Evolutionary conservation across 2,888 invertebrate genomes (phyloP), one percentile per base, ranked within the genome.

Genomic region (Linyphia triangularis): DNA sequence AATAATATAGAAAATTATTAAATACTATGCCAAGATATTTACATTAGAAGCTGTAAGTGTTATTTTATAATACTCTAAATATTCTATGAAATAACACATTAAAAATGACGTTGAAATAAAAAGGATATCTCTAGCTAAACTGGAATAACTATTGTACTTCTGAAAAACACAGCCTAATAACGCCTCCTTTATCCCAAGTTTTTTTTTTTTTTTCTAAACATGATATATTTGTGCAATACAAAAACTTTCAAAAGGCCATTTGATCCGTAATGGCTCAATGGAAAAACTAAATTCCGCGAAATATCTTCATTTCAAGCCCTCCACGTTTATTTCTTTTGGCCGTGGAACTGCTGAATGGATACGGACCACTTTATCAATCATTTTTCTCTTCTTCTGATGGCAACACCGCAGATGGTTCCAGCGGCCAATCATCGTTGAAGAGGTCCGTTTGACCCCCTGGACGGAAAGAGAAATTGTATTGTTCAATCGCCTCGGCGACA

Each of bases 311-410:
- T 43, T 43, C 51, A 16, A 51, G n/a, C 51, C 43, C 26, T 43
- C 70, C 43, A 43, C 43, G 22, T 70, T 70, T 70, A 43, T 70
- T 70, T 24, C 24, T 70, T 70, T 24, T n/a, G 37, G 37, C 22
- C 37, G 33, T 30, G 30, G 22, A 57, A 69, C 57, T 81, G 81
- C 69, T 81, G 81, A 81, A 81, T 33, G 37, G 51, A 73, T 83
- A 72, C 16, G 51, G 59, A 67, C 84, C 75, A 75, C 77, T 84
- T 77, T 85, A 85, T 85, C 84, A 75, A 85, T 85, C 84, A 85
- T 69, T 77, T 85, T 85, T 77, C 67, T 77, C 69, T 57, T 67
- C 69, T 59, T 61, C 82, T 59, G 84, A 82, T 77, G 69, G 84
- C 84, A 85, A 77, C 75, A 59, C 75, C 61, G 61, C 70, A 72